A percentile compares a stretch with the other conserved stretches of the same genome.
phyloP scores from a whole-genome alignment of 2,888 invertebrate genomes.

The Metalampra italica region DNA sequence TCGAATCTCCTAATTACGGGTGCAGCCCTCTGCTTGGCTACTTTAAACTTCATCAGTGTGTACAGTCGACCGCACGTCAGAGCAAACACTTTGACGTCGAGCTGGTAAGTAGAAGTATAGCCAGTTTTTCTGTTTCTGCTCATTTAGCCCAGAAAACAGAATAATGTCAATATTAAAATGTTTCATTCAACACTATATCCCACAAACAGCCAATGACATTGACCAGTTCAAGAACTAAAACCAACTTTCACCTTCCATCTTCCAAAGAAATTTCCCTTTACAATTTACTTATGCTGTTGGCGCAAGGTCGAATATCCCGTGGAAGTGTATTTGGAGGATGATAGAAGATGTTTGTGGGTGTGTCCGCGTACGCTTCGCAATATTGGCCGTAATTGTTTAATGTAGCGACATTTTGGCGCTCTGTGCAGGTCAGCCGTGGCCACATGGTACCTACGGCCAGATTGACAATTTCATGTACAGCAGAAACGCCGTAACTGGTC shows the following conservation, averaged over 20 bases:
- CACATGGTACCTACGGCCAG: conserved; percentile 10
- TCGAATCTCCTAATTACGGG: too few relatives aligned
- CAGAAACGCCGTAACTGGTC: neutral
- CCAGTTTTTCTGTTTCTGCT: too few relatives aligned
- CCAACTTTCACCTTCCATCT: neutral
- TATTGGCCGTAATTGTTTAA: conserved; percentile 9
- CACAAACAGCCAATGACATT: neutral
- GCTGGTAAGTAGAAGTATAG: too few relatives aligned
- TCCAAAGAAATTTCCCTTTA: neutral
- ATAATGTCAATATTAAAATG: too few relatives aligned
- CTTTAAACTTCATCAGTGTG: too few relatives aligned
- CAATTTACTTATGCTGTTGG: neutral
- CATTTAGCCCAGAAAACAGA: too few relatives aligned
- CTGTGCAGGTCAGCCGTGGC: conserved; percentile 11
- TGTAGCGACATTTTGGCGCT: conserved; percentile 3
- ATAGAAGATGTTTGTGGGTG: neutral
- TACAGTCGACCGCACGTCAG: too few relatives aligned
- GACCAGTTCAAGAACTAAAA: neutral
- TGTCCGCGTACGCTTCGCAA: neutral
- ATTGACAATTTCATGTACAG: neutral
- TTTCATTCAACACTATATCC: too few relatives aligned
- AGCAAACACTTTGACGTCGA: too few relatives aligned
- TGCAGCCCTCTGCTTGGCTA: too few relatives aligned
- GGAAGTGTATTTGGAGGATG: neutral
- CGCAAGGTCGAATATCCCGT: neutral